Evolutionary conservation across 2,797 vertebrate species (phyloP).

Genomic region (Tragelaphus oryx): DNA sequence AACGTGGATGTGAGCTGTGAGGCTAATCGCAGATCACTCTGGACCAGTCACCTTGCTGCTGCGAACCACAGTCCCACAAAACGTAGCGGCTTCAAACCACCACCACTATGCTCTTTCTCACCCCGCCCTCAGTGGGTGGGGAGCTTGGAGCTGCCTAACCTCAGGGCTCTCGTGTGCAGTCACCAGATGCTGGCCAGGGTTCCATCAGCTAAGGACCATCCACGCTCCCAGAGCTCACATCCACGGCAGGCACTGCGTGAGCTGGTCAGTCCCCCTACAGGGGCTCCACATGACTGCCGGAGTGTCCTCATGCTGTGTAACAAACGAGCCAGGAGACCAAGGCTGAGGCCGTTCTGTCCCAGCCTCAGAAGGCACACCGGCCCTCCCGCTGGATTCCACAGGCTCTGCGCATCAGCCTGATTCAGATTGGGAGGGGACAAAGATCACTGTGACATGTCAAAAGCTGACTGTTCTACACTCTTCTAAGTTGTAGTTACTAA

Average conservation of each 20-base stretch:
- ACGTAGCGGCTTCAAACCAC: not conserved
- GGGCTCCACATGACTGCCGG: not conserved
- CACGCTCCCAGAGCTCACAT: not conserved
- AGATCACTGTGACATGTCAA: not conserved
- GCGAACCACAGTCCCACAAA: not conserved
- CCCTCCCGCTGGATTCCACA: not conserved
- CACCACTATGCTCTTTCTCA: not conserved
- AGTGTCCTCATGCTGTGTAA: not conserved
- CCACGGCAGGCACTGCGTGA: not conserved
- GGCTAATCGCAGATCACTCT: not conserved
- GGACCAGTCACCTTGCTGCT: not conserved
- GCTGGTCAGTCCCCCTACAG: not conserved
- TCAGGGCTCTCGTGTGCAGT: not conserved
- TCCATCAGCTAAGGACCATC: not conserved
- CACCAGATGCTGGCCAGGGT: not conserved
- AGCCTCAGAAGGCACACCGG: not conserved
- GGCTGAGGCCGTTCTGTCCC: not conserved
- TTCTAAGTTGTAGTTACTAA: not conserved
- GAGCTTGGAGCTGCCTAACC: not conserved
- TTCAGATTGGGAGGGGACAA: not conserved
- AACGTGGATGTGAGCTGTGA: not conserved
- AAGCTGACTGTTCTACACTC: not conserved
- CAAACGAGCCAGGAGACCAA: not conserved
- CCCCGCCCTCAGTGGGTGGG: not conserved
- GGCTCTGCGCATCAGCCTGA: not conserved